Conservation (phyloP, 2,113 vertebrate genomes). For the Stegostoma tigrinum region DNA sequence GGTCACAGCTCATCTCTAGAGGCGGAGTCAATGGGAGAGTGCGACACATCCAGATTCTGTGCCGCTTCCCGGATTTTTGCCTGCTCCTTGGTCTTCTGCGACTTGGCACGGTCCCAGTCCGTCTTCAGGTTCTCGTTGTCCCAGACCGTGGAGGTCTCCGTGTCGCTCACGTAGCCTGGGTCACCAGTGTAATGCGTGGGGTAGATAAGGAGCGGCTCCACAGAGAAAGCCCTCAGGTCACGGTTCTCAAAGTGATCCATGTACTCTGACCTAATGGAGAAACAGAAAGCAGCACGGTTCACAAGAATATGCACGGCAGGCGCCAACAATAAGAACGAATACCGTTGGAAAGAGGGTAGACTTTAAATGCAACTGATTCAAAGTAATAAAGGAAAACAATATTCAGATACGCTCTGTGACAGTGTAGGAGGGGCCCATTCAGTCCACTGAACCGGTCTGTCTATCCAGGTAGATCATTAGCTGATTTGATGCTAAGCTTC, state of each 20-base stretch:
- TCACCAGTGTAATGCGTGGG: conserved; percentile 87
- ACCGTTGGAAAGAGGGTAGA: not conserved
- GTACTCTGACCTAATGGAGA: conserved; percentile 63
- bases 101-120: conserved; percentile 80
- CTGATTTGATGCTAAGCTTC: not conserved
- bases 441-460: not conserved
- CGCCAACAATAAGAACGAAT: not conserved
- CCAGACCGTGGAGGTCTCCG: conserved; percentile 86
- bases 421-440: not conserved
- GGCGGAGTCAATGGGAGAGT: conserved; percentile 71
- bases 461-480: not conserved
- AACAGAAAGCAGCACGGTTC: not conserved
- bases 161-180: conserved; percentile 80
- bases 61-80: conserved; percentile 72
- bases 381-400: not conserved
- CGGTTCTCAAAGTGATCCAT: conserved; percentile 72
- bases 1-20: conserved; percentile 79
- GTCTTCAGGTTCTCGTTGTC: conserved; percentile 71
- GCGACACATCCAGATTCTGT: conserved; percentile 76
- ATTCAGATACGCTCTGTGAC: not conserved
- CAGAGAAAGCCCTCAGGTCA: conserved; percentile 75
- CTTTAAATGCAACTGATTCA: not conserved
- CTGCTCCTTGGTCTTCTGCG: conserved; percentile 76
- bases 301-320: not conserved
- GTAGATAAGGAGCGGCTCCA: conserved; percentile 77